A percentile compares a stretch with the other conserved stretches of the same genome.
These are phyloP conservation scores for Trichoplusia ni DNA, from an alignment of 1,140 invertebrate genomes.

Conservation along the genomic window DNA sequence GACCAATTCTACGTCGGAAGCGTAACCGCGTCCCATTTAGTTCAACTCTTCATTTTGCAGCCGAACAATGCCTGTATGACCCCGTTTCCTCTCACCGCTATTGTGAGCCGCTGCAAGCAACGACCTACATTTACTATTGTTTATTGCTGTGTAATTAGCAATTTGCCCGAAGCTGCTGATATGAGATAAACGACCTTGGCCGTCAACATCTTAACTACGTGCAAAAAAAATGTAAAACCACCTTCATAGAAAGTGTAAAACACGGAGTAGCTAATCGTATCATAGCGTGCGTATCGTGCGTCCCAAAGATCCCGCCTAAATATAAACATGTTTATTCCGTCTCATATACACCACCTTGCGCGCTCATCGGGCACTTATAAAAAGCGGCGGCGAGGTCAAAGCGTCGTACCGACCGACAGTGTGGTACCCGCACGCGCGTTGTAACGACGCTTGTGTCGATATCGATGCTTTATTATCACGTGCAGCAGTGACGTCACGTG, in stretches of 20 bases:
- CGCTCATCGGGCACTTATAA: conserved; percentile 77
- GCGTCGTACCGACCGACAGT: conserved; percentile 62
- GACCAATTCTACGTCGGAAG: conserved; percentile 54
- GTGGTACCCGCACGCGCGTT: conserved; percentile 64
- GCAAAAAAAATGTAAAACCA: neutral
- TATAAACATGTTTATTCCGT: conserved; percentile 67
- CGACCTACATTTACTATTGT: conserved; percentile 57
- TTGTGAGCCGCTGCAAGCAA: conserved; percentile 57
- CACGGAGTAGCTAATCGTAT: conserved; percentile 20
- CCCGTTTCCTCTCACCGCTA: conserved; percentile 52
- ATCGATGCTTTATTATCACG: conserved; percentile 67
- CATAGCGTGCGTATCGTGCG: conserved; percentile 43
- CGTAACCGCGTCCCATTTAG: conserved; percentile 51
- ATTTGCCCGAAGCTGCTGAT: conserved; percentile 13
- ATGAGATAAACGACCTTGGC: conserved; percentile 27
- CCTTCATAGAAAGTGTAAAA: conserved; percentile 18
- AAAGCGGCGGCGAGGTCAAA: conserved; percentile 74
- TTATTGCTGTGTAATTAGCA: conserved; percentile 44
- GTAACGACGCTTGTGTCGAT: conserved; percentile 68
- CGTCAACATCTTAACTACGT: neutral
- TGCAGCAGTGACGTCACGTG: conserved; percentile 65
- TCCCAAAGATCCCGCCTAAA: conserved; percentile 59
- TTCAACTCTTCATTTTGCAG: conserved; percentile 51
- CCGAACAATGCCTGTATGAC: conserved; percentile 62
- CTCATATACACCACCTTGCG: conserved; percentile 67